phyloP scores from a whole-genome alignment of 2,113 vertebrate species.

The Empidonax alnorum region DNA sequence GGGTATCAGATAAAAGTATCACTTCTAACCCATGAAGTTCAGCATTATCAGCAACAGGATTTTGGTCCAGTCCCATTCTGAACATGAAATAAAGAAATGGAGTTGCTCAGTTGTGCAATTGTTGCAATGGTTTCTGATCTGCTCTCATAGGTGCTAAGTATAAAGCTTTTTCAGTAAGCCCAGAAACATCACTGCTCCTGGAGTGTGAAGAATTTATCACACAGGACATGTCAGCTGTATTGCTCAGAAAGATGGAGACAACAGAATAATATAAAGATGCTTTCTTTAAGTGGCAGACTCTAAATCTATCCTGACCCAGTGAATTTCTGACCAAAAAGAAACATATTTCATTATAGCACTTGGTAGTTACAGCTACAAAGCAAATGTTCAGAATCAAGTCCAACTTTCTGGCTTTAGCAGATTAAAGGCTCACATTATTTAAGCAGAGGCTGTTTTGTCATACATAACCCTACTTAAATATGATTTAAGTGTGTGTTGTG shows the following conservation, averaged over 20 bases:
- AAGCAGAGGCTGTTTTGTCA: not conserved
- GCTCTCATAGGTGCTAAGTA: not conserved
- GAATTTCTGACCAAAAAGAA: not conserved
- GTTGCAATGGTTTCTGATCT: not conserved
- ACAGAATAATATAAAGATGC: not conserved
- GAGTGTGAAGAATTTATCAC: not conserved
- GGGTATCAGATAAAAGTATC: rapidly evolving
- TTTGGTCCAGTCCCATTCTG: conserved; percentile 51
- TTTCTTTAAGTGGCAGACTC: not conserved
- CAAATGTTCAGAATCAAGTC: not conserved
- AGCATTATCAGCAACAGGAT: not conserved
- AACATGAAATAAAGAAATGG: not conserved
- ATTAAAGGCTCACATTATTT: not conserved
- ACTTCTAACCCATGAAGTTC: not conserved
- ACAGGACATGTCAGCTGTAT: not conserved
- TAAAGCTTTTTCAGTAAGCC: not conserved
- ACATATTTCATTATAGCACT: not conserved
- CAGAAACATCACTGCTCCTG: not conserved
- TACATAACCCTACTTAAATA: not conserved
- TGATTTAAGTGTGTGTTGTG: not conserved
- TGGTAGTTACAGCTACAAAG: not conserved
- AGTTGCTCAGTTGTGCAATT: not conserved
- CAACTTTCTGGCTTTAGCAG: not conserved
- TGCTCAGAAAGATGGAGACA: not conserved
- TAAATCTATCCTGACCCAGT: not conserved